These are phyloP conservation scores for Cerceris ruficornis DNA, from an alignment of 2,888 invertebrate species.

Conservation along the genomic window DNA sequence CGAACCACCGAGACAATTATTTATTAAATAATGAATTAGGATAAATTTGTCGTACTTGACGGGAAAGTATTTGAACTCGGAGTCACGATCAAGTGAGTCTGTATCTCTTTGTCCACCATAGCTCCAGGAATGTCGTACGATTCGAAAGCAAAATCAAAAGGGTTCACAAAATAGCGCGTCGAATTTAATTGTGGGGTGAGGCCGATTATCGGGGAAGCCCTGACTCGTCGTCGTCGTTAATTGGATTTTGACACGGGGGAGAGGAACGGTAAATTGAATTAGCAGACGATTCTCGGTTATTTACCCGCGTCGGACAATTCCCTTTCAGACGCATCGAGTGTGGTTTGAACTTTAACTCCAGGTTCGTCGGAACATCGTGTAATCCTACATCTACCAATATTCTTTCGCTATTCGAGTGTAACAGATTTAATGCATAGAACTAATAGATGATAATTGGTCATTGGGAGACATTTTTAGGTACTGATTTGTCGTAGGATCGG, in stretches of 20 bases:
- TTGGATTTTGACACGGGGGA: conserved; percentile 62
- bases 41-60: no score
- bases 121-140: not conserved
- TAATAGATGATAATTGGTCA: not conserved
- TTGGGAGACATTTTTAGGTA: no score
- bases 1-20: no score
- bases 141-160: conserved; percentile 24
- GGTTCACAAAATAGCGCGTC: conserved; percentile 44
- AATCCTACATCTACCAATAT: no score
- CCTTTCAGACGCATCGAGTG: conserved; percentile 43
- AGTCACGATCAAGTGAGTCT: no score
- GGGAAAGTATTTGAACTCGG: no score
- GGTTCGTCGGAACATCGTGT: not conserved
- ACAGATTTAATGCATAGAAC: not conserved
- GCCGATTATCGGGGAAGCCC: conserved; percentile 64
- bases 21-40: no score
- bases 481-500: no score
- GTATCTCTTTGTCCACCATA: no score
- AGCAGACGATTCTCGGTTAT: conserved; percentile 66
- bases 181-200: conserved; percentile 60
- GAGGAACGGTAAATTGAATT: conserved; percentile 62
- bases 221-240: conserved; percentile 55
- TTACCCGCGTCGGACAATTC: conserved; percentile 63
- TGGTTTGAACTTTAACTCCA: conserved; percentile 17
- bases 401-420: not conserved